Conservation (phyloP, 2,797 vertebrate genomes). For the Gobio occitaniae region DNA sequence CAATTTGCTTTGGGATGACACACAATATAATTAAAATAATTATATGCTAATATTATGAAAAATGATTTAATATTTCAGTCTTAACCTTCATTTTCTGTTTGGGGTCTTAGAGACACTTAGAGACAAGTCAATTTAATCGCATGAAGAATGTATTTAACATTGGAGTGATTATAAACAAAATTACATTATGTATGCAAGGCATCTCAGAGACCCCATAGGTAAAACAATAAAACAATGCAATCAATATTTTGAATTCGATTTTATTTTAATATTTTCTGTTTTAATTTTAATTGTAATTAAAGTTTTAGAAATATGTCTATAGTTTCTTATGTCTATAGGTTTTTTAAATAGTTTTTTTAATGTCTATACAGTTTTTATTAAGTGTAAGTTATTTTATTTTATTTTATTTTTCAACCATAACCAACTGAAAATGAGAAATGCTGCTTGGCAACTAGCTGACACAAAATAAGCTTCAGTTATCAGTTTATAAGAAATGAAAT, state of each 20-base stretch:
- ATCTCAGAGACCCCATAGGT: not conserved
- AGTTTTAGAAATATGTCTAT: not conserved
- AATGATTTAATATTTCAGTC: not conserved
- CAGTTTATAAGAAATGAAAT: too few relatives aligned
- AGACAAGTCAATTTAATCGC: not conserved
- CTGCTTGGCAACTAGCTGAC: not conserved
- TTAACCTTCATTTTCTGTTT: not conserved
- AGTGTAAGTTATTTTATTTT: not conserved
- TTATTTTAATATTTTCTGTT: not conserved
- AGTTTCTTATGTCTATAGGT: not conserved
- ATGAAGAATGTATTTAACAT: not conserved
- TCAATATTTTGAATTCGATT: not conserved
- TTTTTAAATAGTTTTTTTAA: too few relatives aligned
- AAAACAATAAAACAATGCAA: not conserved
- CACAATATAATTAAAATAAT: not conserved
- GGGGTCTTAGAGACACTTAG: too few relatives aligned
- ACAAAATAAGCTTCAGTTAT: not conserved
- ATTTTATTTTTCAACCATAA: not conserved
- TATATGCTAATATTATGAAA: not conserved
- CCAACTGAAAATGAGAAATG: not conserved
- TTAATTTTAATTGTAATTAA: not conserved
- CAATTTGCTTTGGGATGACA: not conserved
- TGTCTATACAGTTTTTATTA: not conserved
- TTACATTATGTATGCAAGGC: not conserved
- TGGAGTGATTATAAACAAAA: not conserved